Evolutionary conservation across 2,113 vertebrate genomes (phyloP).

Genomic region (Odocoileus hemionus): DNA sequence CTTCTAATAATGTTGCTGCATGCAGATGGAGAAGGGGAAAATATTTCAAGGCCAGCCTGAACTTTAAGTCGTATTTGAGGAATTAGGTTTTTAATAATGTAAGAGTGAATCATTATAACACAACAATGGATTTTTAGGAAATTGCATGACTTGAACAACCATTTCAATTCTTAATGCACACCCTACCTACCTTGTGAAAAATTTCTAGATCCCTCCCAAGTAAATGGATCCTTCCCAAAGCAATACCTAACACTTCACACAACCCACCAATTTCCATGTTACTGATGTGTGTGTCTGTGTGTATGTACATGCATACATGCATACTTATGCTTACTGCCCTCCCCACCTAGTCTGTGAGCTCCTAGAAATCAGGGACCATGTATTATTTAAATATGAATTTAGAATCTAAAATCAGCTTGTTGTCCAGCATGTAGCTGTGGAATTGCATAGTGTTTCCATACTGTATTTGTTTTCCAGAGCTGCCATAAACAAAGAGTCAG

Average conservation of each 20-base stretch:
- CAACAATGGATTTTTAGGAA: neutral
- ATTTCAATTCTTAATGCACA: neutral
- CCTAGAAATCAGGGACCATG: neutral
- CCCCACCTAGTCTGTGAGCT: neutral
- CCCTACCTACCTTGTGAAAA: neutral
- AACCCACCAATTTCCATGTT: neutral
- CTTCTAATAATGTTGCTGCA: neutral
- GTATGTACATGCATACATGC: accelerated
- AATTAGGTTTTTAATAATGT: constrained; percentile 9
- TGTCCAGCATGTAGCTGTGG: neutral
- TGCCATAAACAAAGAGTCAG: neutral
- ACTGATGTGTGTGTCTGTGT: neutral
- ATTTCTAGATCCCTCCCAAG: neutral
- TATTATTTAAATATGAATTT: neutral
- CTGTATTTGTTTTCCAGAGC: neutral
- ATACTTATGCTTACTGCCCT: neutral
- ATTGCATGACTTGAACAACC: neutral
- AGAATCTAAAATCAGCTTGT: neutral
- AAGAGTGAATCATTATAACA: neutral
- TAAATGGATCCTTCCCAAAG: neutral
- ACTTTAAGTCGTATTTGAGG: neutral
- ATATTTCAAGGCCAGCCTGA: neutral
- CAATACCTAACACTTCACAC: neutral
- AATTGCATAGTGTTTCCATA: neutral
- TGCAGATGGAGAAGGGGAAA: neutral